These are phyloP conservation scores for Slavum lentiscoides DNA, from an alignment of 2,888 invertebrate genomes.

Conservation along the genomic window DNA sequence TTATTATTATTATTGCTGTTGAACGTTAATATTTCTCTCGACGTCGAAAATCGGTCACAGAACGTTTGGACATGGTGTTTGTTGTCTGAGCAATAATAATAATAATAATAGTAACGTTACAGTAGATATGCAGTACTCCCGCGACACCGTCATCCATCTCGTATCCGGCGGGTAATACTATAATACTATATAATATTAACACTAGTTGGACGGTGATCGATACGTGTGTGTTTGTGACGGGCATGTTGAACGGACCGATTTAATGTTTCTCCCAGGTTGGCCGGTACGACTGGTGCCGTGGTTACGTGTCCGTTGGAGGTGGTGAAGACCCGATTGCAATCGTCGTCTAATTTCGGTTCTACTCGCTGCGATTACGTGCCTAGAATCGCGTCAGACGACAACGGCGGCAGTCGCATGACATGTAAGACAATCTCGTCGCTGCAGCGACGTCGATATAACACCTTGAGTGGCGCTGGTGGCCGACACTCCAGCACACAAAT, in stretches of 20 bases:
- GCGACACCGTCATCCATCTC: constrained; percentile 87
- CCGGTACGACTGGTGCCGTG: constrained; percentile 95
- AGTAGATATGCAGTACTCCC: constrained; percentile 50
- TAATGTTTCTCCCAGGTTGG: constrained; percentile 71
- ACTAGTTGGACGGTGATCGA: too few relatives aligned
- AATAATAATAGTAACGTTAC: too few relatives aligned
- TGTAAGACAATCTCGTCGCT: constrained; percentile 65
- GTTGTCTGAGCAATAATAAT: background rate
- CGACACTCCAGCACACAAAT: constrained; percentile 72
- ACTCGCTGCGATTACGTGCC: constrained; percentile 59
- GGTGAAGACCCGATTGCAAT: constrained; percentile 95
- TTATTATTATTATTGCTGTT: background rate
- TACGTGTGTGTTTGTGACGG: too few relatives aligned
- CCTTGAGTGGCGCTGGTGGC: constrained; percentile 64
- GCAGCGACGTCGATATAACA: constrained; percentile 75
- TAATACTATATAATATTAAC: too few relatives aligned
- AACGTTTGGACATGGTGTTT: background rate
- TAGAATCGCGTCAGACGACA: constrained; percentile 60
- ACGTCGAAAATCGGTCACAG: background rate
- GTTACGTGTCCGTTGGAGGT: constrained; percentile 97
- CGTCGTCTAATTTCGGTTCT: constrained; percentile 71
- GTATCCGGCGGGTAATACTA: constrained; percentile 88
- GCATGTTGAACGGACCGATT: background rate
- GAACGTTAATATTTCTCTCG: background rate
- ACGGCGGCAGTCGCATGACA: constrained; percentile 62